Conservation (phyloP, 2,797 vertebrate genomes). For the Clarias pachynema region DNA sequence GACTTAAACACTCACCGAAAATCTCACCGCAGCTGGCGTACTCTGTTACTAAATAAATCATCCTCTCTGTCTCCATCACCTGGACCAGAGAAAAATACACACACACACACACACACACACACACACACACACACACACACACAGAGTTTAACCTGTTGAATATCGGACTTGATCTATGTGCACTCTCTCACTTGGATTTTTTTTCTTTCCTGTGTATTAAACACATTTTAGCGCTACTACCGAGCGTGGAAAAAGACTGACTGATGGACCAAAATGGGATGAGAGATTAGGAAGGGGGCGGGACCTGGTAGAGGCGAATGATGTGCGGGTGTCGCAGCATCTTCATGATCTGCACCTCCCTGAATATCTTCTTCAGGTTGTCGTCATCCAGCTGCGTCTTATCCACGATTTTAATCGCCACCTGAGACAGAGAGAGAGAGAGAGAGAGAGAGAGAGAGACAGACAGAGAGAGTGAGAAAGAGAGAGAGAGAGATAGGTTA, state of each 20-base stretch:
- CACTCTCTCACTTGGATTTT: background rate
- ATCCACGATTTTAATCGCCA: slow-evolving; percentile 98
- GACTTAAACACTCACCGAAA: slow-evolving; percentile 85
- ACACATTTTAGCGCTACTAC: background rate
- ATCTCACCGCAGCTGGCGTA: slow-evolving; percentile 98
- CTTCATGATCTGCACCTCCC: slow-evolving; percentile 99
- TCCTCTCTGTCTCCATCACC: slow-evolving; percentile 98
- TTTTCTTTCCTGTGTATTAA: background rate
- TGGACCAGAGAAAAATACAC: slow-evolving; percentile 62
- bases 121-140: no score
- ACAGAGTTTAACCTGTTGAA: background rate
- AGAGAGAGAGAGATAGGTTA: background rate
- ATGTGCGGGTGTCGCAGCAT: slow-evolving; percentile 98
- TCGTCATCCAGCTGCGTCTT: slow-evolving; percentile 98
- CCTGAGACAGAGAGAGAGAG: slow-evolving; percentile 68
- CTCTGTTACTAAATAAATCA: slow-evolving; percentile 98
- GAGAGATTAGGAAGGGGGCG: slow-evolving; percentile 4
- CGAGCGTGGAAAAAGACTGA: background rate
- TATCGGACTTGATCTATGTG: background rate
- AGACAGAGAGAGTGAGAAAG: slow-evolving; percentile 33
- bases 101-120: background rate
- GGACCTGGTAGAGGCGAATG: slow-evolving; percentile 96
- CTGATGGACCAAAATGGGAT: slow-evolving; percentile 6
- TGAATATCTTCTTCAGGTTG: slow-evolving; percentile 98
- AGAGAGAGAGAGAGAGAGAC: slow-evolving; percentile 39